Conservation (phyloP, 92 coral and sea anemone genomes). For the Ricordea florida region DNA sequence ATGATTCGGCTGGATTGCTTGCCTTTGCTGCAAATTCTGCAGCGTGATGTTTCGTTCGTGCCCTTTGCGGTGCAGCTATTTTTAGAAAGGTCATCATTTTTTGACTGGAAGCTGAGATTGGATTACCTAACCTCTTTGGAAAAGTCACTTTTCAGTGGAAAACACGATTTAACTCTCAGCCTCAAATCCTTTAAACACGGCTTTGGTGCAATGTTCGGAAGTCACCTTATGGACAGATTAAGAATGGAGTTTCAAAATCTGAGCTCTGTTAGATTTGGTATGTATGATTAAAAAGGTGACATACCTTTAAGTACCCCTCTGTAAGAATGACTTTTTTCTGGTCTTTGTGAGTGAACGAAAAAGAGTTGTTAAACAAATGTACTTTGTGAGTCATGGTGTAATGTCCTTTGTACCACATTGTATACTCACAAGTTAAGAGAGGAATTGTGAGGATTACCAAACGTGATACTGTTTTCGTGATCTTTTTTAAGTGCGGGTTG, state of each 20-base stretch:
- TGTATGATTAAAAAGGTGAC: background rate
- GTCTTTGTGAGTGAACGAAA: no score
- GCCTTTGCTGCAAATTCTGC: conserved; percentile 67
- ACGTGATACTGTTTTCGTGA: no score
- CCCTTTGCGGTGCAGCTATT: conserved; percentile 64
- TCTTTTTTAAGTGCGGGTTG: no score
- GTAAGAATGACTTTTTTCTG: no score
- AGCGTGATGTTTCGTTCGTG: conserved; percentile 20
- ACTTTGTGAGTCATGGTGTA: no score
- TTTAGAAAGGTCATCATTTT: conserved; percentile 68
- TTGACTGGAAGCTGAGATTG: conserved; percentile 82
- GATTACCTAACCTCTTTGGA: no score
- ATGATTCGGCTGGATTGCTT: conserved; percentile 66
- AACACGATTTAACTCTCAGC: background rate
- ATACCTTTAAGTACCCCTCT: background rate
- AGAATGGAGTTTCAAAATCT: background rate
- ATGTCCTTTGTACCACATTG: no score
- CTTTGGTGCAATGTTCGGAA: conserved; percentile 30
- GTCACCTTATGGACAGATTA: conserved; percentile 41
- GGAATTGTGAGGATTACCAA: no score
- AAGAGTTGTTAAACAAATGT: no score
- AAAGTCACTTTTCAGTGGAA: conserved; percentile 28
- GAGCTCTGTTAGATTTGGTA: conserved; percentile 2
- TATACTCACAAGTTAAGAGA: no score
- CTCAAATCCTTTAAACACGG: background rate